Evolutionary conservation across 2,797 vertebrate species (phyloP).

Genomic region (Pelobates cultripes): DNA sequence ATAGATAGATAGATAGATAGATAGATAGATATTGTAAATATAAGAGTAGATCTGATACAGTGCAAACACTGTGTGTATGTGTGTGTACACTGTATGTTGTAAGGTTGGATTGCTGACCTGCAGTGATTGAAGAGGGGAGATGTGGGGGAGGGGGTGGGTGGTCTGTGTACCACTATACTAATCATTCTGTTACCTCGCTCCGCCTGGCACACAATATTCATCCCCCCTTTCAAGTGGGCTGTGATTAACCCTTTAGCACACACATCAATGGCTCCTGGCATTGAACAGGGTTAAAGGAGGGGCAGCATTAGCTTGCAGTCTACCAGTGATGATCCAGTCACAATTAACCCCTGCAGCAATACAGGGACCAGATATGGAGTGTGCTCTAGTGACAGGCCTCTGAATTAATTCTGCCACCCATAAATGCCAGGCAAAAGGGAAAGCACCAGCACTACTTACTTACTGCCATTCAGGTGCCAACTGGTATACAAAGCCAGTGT

Average conservation of each 20-base stretch:
- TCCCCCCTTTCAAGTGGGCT: constrained; percentile 26
- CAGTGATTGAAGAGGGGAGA: constrained; percentile 50
- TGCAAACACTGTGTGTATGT: constrained; percentile 19
- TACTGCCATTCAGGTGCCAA: not conserved
- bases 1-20: too few species aligned
- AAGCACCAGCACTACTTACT: not conserved
- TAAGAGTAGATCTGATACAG: not conserved
- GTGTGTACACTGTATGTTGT: constrained; percentile 39
- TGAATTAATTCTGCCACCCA: constrained; percentile 1
- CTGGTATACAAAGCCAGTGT: too few species aligned
- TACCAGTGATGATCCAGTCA: constrained; percentile 33
- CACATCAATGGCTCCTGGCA: constrained; percentile 23
- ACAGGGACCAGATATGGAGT: not conserved
- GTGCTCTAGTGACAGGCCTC: constrained; percentile 29
- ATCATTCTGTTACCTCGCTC: constrained; percentile 54
- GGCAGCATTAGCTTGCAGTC: constrained; percentile 18
- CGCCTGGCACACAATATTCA: constrained; percentile 46
- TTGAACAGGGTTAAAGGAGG: constrained; percentile 33
- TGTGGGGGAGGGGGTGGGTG: constrained; percentile 51
- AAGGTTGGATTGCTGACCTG: constrained; percentile 53
- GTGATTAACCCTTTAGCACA: constrained; percentile 37
- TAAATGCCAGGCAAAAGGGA: not conserved
- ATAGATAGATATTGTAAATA: too few species aligned
- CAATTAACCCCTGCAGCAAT: constrained; percentile 15
- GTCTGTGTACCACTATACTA: constrained; percentile 52